A percentile compares a stretch with the other conserved stretches of the same genome.
Conservation (phyloP, 2,113 vertebrate species). For the Syngnathus floridae region DNA sequence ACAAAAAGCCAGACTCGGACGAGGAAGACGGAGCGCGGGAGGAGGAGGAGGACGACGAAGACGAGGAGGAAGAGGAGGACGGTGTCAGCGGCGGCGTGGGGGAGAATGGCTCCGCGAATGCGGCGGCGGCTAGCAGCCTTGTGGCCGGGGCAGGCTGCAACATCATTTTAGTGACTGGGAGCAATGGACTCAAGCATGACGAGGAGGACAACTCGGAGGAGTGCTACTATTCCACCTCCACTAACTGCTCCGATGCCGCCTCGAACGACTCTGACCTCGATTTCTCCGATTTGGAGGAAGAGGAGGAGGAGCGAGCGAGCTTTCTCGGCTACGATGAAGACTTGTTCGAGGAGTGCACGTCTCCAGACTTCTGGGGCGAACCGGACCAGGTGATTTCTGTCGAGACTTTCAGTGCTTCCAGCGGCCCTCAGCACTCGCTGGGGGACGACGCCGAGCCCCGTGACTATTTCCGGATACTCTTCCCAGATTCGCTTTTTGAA, state of each 20-base stretch:
- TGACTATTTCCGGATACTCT: slow-evolving; percentile 81
- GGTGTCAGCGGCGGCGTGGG: slow-evolving; percentile 44
- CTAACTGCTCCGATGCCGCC: slow-evolving; percentile 71
- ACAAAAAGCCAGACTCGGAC: slow-evolving; percentile 72
- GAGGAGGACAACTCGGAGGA: slow-evolving; percentile 72
- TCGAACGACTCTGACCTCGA: slow-evolving; percentile 78
- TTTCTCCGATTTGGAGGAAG: slow-evolving; percentile 75
- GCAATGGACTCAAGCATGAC: slow-evolving; percentile 73
- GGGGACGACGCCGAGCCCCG: slow-evolving; percentile 77
- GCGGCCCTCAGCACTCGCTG: slow-evolving; percentile 76
- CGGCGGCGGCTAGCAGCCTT: slow-evolving; percentile 59
- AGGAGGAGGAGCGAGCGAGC: slow-evolving; percentile 72
- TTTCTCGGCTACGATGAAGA: slow-evolving; percentile 69
- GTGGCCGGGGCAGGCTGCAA: slow-evolving; percentile 71
- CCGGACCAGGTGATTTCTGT: slow-evolving; percentile 75
- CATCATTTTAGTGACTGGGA: slow-evolving; percentile 75
- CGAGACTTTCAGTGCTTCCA: slow-evolving; percentile 69
- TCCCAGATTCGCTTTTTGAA: slow-evolving; percentile 80
- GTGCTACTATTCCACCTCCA: slow-evolving; percentile 71
- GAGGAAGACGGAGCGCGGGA: slow-evolving; percentile 65
- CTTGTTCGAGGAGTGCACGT: slow-evolving; percentile 67
- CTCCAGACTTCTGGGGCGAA: slow-evolving; percentile 76
- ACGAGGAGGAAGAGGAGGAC: slow-evolving; percentile 58
- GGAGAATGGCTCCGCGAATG: slow-evolving; percentile 59
- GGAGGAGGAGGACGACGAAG: slow-evolving; percentile 61